phyloP scores from a whole-genome alignment of 2,113 vertebrate species.

The Heterotilapia buettikoferi region DNA sequence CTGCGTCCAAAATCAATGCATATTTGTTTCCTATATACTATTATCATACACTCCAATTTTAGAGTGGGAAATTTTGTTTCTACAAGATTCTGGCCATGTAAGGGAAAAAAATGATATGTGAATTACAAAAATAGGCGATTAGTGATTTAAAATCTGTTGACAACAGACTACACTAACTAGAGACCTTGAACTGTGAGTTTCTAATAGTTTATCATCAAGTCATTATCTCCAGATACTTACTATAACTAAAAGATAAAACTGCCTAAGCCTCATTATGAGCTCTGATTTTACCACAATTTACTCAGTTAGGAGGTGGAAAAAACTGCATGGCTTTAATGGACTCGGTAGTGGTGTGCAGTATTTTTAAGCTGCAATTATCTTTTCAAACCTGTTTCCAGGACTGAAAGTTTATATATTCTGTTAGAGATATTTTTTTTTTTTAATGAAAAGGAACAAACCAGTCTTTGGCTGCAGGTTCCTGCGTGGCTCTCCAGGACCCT shows the following conservation, averaged over 20 bases:
- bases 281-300: neutral
- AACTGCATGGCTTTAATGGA: neutral
- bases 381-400: neutral
- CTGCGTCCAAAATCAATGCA: neutral
- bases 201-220: neutral
- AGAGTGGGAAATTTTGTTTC: neutral
- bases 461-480: constrained; percentile 84
- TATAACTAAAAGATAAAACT: neutral
- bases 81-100: neutral
- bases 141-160: neutral
- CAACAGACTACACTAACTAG: neutral
- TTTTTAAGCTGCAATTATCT: neutral
- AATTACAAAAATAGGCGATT: neutral
- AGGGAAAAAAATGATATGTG: neutral
- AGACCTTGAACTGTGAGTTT: neutral
- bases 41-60: neutral
- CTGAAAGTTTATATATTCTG: neutral
- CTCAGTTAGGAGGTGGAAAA: neutral
- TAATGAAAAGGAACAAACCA: constrained; percentile 50
- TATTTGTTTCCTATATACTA: neutral
- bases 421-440: neutral
- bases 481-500: constrained; percentile 91
- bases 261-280: neutral
- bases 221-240: neutral
- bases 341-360: neutral